Evolutionary conservation across 1,140 invertebrate species (phyloP).

Genomic region (Vanessa atalanta): DNA sequence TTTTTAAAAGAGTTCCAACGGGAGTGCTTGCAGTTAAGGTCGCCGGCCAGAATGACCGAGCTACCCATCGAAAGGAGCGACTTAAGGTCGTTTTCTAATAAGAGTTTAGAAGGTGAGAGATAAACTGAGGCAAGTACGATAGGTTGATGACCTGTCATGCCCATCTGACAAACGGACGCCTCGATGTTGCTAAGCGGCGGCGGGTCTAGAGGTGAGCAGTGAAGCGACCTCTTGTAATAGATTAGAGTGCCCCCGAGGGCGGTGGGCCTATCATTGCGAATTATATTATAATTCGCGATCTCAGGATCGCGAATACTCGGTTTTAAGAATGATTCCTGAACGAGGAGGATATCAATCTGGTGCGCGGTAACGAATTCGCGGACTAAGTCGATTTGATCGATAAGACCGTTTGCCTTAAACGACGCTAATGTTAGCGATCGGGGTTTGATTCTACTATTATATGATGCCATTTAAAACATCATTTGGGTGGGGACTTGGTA

Average conservation of each 20-base stretch:
- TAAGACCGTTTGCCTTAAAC: no score
- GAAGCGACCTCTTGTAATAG: slow-evolving; percentile 1
- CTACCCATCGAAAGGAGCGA: not conserved
- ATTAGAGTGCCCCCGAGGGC: not conserved
- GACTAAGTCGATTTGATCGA: no score
- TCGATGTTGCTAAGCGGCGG: slow-evolving; percentile 25
- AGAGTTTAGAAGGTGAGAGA: not conserved
- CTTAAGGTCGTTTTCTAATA: slow-evolving; percentile 10
- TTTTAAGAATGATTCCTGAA: not conserved
- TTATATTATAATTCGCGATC: not conserved
- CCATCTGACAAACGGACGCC: slow-evolving; percentile 1
- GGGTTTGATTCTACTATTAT: not conserved
- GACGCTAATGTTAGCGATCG: no score
- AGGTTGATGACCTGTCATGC: slow-evolving; percentile 28
- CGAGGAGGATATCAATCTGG: no score
- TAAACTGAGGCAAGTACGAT: slow-evolving; percentile 25
- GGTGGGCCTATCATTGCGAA: not conserved
- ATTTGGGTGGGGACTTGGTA: no score
- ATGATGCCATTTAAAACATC: no score
- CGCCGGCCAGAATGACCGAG: slow-evolving; percentile 1
- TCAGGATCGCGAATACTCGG: not conserved
- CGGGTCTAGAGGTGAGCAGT: slow-evolving; percentile 13
- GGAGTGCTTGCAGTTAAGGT: no score
- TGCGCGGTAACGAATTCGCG: no score
- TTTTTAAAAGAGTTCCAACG: no score